Base-by-base conservation (phyloP, 1,140 invertebrate genomes). In the Drosophila equinoxialis region DNA sequence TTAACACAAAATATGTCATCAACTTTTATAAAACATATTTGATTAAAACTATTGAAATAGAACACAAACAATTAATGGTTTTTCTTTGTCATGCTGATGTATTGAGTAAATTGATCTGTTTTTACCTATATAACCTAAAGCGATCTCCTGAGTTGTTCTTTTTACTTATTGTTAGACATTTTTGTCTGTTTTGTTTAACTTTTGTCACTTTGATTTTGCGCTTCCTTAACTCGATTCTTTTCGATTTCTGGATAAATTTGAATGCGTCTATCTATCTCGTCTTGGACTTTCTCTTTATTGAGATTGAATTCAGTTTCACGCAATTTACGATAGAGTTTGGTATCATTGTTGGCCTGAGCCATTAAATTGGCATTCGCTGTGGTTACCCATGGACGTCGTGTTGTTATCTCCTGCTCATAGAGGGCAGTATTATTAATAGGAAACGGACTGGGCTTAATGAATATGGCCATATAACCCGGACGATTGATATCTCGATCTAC, bases 401-500 rank as follows among this genome's bases (percentile, higher is more conserved):
- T 86, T n/a, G 82, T 73, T 1, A 85, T 68, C 5, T 59, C 14
- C 0, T 20, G 41, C 6, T 48, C 59, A 30, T 86, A 85, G 0
- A 86, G 26, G 1, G 82, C 82, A 0, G 82, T 85, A 7, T 86
- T 72, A 7, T 85, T 85, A 3, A 59, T 51, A 10, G 57, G 20
- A 30, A 85, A 85, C 0, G 70, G 33, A 68, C 64, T 85, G 4
- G 82, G 82, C 41, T 79, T 86, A 6, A 85, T 86, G 17, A 85
- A 85, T 10, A 85, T 70, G 42, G 82, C 82, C 55, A 85, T 30
- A 57, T 81, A 85, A 14, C 82, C 82, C 2, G 82, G 82, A 6
- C 30, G 69, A 0, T 51, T 20, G 0, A 74, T 11, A 17, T 72
- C 30, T 0, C 83, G 65, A 0, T 87, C 77, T n/a, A 67, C 63